Base-by-base conservation (phyloP, 2,797 vertebrate genomes). In the Eospalax fontanierii region DNA sequence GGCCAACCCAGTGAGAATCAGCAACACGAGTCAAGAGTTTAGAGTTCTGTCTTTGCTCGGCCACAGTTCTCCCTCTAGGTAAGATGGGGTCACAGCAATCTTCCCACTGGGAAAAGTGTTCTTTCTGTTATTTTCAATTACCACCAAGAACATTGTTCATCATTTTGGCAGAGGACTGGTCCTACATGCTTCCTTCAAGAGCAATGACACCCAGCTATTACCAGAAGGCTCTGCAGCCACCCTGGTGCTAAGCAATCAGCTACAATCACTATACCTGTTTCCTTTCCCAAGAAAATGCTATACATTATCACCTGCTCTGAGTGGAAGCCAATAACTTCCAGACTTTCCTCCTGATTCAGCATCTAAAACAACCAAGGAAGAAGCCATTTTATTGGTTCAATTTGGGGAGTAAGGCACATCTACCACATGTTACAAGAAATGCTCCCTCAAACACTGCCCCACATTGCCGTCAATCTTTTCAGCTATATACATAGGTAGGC, bases 281-380 rank as follows among this genome's bases (percentile, higher is more conserved):
- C 26, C 26, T 80, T 30, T 71, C n/a, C n/a, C 54, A 68, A 2
- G 21, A 43, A 79, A 92, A 79, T 71, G 46, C 8, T 24, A 65
- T 22, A 70, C 0, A 26, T 85, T 76, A 73, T 8, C 73, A 89
- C 73, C 21, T 14, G 68, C 71, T 80, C n/a, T 15, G 33, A 89
- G 85, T 66, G 68, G 89, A 82, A 93, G 76, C n/a, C 65, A 33
- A 80, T 7, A 63, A 30, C 33, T 61, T 86, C 71, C 35, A 89
- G n/a, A 84, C 87, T 90, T 66, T 79, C n/a, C 38, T 94, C 33
- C 54, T 7, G 19, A 95, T 81, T 83, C 82, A 92, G 35, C 43
- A 89, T 28, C n/a, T 76, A 71, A 91, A 79, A 86, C n/a, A 82
- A 79, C 28, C 35, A 57, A 50, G 2, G 16, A 81, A 75, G 88